These are phyloP conservation scores for Parazoanthus atlanticus DNA, from an alignment of 92 coral and sea anemone species.

Conservation along the genomic window DNA sequence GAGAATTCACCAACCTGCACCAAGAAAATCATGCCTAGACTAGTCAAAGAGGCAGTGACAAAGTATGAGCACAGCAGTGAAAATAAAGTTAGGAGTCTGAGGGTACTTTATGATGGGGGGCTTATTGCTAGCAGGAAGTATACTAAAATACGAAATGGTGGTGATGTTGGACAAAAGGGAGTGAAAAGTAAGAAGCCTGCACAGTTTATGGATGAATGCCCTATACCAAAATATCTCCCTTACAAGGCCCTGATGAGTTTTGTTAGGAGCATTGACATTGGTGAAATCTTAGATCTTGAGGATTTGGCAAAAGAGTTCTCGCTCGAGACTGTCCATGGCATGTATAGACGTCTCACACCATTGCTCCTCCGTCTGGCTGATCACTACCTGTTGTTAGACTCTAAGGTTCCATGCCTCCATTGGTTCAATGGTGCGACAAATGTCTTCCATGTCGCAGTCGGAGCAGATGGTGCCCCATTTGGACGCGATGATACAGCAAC, in stretches of 20 bases:
- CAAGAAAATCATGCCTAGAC: slow-evolving; percentile 51
- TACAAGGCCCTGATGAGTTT: slow-evolving; percentile 52
- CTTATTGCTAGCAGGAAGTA: slow-evolving; percentile 62
- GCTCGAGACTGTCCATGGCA: slow-evolving; percentile 21
- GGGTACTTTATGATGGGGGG: slow-evolving; percentile 70
- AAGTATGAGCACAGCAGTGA: too few species aligned
- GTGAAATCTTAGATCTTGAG: slow-evolving; percentile 43
- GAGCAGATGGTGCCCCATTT: slow-evolving; percentile 48
- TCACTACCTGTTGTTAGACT: slow-evolving; percentile 44
- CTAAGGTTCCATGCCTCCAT: slow-evolving; percentile 59
- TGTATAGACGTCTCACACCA: slow-evolving; percentile 56
- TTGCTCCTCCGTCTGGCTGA: slow-evolving; percentile 59
- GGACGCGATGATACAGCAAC: slow-evolving; percentile 57
- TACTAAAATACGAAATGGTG: slow-evolving; percentile 55
- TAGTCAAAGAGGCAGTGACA: too few species aligned
- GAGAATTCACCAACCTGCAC: slow-evolving; percentile 54
- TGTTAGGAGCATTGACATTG: slow-evolving; percentile 53
- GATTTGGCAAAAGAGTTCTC: slow-evolving; percentile 28
- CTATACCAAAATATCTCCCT: slow-evolving; percentile 59
- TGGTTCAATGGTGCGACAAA: slow-evolving; percentile 68
- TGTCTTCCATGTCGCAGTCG: slow-evolving; percentile 48
- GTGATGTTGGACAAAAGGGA: slow-evolving; percentile 51
- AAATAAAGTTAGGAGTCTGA: slow-evolving; percentile 67
- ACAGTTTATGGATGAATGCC: slow-evolving; percentile 50
- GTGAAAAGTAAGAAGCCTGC: slow-evolving; percentile 37